Base-by-base conservation (phyloP, 2,113 vertebrate species). In the Rhinoptilus africanus region DNA sequence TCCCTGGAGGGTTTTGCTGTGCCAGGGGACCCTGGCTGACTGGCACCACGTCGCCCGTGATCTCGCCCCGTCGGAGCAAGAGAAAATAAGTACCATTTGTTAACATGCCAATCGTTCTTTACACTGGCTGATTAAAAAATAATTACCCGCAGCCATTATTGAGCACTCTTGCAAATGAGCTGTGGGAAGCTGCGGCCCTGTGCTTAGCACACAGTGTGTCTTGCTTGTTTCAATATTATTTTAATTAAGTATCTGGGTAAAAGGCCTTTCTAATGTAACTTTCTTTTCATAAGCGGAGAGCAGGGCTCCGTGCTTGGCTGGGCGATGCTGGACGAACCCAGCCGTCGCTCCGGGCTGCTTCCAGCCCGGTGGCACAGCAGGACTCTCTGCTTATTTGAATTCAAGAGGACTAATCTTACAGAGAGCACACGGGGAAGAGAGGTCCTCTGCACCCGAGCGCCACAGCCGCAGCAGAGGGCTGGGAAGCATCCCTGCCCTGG, bases 71-170 rank as follows among this genome's bases (percentile, higher is more conserved):
- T 30, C 27, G 56, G 87, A 93, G 67, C 62, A 77, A 41, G 67
- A 85, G 84, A 90, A 95, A 96, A 96, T 94, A 96, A 96, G 92
- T 32, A 39, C 96, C 96, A 96, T 97, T 97, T 96, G 92, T 97
- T 95, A 97, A 97, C 96, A 93, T 86, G 95, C 89, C 85, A 97
- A 91, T 94, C 53, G 76, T 89, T 95, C 95, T 95, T 97, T 97
- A 97, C 95, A 97, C 89, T 59, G 87, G 53, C 93, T 97, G 97
- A 97, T 97, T 97, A 96, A 97, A 97, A 97, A 96, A 96, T 97
- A 97, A 97, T 97, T 97, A 97, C 94, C 91, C 71, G 2, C 96
- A 86, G 89, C 93, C 89, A 96, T 97, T 93, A 94, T 85, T 82
- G 95, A 96, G 96, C 90, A 92, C 94, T 96, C 89, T 97, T 91